These are phyloP conservation scores for Dipodomys stephensi DNA, from an alignment of 2,113 vertebrate genomes.

Conservation along the genomic window DNA sequence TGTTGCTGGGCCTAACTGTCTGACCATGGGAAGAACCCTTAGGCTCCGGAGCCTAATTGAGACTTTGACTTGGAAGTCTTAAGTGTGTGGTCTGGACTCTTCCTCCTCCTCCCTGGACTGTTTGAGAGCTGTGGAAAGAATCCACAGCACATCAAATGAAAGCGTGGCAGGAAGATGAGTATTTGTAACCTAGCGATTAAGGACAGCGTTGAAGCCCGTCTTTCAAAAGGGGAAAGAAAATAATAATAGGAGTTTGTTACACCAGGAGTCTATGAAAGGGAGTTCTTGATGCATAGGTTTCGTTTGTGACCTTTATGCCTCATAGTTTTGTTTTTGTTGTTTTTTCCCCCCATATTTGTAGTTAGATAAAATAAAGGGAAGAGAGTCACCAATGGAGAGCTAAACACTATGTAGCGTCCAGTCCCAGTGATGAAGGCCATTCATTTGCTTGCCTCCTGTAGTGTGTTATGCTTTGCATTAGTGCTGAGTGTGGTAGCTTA, in stretches of 20 bases:
- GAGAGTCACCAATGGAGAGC: not conserved
- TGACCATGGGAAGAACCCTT: not conserved
- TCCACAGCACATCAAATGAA: constrained; percentile 21
- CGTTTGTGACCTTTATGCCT: not conserved
- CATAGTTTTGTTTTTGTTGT: not conserved
- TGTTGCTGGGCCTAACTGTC: not conserved
- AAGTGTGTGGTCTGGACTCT: not conserved
- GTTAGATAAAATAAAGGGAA: not conserved
- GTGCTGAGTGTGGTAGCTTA: too few relatives aligned
- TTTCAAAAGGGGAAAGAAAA: not conserved
- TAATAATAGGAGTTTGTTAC: not conserved
- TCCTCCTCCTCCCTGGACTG: not conserved
- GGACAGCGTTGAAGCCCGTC: not conserved
- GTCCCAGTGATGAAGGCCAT: not conserved
- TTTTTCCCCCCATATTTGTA: not conserved
- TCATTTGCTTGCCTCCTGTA: too few relatives aligned
- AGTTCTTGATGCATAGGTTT: not conserved
- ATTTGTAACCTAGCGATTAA: not conserved
- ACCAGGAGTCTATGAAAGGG: not conserved
- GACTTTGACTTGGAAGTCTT: constrained; percentile 39
- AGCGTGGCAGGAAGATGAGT: not conserved
- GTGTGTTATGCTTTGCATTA: too few relatives aligned
- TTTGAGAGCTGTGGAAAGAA: constrained; percentile 61
- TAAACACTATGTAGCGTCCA: not conserved
- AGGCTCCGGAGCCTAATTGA: constrained; percentile 7